Evolutionary conservation across 2,797 vertebrate genomes (phyloP).

Genomic region (Peromyscus eremicus): DNA sequence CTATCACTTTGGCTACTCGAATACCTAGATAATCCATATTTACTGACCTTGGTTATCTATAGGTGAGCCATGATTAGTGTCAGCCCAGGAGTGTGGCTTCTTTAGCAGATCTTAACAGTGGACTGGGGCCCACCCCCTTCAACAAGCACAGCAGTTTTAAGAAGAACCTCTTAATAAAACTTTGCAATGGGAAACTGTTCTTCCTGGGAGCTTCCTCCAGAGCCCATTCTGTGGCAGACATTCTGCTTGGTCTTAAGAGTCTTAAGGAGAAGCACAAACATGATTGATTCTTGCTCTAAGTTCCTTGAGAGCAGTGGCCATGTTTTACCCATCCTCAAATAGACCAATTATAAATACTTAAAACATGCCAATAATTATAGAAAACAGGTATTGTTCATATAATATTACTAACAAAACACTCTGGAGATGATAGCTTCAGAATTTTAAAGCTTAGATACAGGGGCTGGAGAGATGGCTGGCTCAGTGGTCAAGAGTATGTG

Average conservation of each 20-base stretch:
- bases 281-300: background rate
- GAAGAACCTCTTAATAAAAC: background rate
- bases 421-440: slow-evolving; percentile 36
- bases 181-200: slow-evolving; percentile 49
- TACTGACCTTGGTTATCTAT: slow-evolving; percentile 11
- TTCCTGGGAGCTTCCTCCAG: slow-evolving; percentile 53
- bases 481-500: background rate
- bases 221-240: background rate
- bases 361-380: background rate
- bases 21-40: background rate
- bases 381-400: background rate
- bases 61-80: background rate
- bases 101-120: slow-evolving; percentile 60
- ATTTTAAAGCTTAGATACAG: background rate
- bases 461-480: background rate
- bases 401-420: slow-evolving; percentile 24
- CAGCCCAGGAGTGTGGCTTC: background rate
- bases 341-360: background rate
- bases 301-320: background rate
- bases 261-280: slow-evolving; percentile 14
- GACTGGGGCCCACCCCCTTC: background rate
- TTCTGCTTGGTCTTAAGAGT: slow-evolving; percentile 28
- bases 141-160: slow-evolving; percentile 47
- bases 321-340: slow-evolving; percentile 42
- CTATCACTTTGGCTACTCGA: background rate